Conservation (phyloP, 2,888 invertebrate genomes). For the Onthophagus sagittarius region DNA sequence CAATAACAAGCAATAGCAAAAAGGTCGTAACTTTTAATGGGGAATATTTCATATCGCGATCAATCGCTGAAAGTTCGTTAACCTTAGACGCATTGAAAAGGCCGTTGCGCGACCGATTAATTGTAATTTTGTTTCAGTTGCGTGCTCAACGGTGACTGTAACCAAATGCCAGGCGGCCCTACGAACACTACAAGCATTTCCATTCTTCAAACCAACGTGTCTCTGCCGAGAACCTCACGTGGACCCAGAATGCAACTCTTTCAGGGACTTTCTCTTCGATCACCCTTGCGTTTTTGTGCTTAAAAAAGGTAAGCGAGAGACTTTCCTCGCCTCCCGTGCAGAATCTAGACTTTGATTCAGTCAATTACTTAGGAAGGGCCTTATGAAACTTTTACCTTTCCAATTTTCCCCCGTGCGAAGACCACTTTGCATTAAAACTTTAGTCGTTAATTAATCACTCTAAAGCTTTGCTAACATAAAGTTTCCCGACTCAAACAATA, state of each 20-base stretch:
- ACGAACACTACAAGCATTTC: slow-evolving; percentile 83
- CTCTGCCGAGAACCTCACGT: slow-evolving; percentile 86
- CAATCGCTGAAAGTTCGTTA: background rate
- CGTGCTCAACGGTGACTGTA: slow-evolving; percentile 89
- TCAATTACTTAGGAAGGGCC: background rate
- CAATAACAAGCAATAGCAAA: background rate
- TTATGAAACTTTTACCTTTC: background rate
- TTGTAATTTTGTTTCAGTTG: slow-evolving; percentile 64
- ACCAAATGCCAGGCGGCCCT: slow-evolving; percentile 90
- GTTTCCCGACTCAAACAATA: slow-evolving; percentile 20
- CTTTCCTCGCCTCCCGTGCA: background rate
- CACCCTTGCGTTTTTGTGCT: slow-evolving; percentile 88
- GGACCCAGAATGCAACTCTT: slow-evolving; percentile 89
- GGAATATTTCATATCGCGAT: background rate
- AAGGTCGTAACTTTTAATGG: background rate
- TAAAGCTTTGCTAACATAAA: slow-evolving; percentile 17
- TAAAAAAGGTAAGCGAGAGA: slow-evolving; percentile 71
- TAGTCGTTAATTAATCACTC: slow-evolving; percentile 22
- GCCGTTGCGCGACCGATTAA: background rate
- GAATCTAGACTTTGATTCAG: background rate
- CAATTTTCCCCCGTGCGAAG: slow-evolving; percentile 6
- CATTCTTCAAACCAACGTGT: slow-evolving; percentile 91
- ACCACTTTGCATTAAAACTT: slow-evolving; percentile 19
- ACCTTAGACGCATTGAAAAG: background rate
- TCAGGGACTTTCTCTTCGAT: slow-evolving; percentile 89